phyloP scores from a whole-genome alignment of 1,140 invertebrate species.

The Armadillidium nasatum region DNA sequence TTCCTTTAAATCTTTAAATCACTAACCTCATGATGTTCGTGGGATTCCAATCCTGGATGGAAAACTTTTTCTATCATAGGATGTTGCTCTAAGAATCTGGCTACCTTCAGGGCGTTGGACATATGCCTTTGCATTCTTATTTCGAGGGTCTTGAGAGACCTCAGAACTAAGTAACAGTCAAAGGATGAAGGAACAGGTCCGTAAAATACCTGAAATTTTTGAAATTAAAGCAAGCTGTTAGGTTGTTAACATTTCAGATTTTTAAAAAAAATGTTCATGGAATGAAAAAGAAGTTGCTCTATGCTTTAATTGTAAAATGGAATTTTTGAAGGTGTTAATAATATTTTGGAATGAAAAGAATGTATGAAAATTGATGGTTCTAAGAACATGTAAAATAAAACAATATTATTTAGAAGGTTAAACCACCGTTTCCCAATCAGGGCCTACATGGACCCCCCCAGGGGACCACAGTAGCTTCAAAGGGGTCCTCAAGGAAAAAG shows the following conservation, averaged over 20 bases:
- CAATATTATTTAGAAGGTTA: too few species aligned
- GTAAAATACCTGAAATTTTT: slow-evolving; percentile 54
- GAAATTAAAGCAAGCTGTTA: not conserved
- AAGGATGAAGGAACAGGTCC: slow-evolving; percentile 91
- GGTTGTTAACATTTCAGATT: not conserved
- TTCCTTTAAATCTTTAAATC: too few species aligned
- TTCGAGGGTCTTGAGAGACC: slow-evolving; percentile 88
- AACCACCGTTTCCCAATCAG: too few species aligned
- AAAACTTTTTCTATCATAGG: slow-evolving; percentile 70
- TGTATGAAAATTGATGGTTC: too few species aligned
- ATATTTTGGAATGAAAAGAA: too few species aligned
- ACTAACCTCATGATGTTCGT: slow-evolving; percentile 71
- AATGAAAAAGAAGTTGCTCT: too few species aligned
- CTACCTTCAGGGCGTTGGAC: slow-evolving; percentile 68
- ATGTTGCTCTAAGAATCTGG: slow-evolving; percentile 72
- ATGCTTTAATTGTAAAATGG: too few species aligned
- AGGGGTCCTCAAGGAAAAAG: too few species aligned
- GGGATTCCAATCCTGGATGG: slow-evolving; percentile 78
- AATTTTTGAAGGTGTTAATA: too few species aligned
- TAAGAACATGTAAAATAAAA: too few species aligned
- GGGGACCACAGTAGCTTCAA: too few species aligned
- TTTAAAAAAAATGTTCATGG: not conserved
- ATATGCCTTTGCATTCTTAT: slow-evolving; percentile 85
- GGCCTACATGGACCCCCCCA: too few species aligned
- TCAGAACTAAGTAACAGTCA: slow-evolving; percentile 87